phyloP scores from a whole-genome alignment of 1,140 invertebrate genomes.

The Phthorimaea operculella region DNA sequence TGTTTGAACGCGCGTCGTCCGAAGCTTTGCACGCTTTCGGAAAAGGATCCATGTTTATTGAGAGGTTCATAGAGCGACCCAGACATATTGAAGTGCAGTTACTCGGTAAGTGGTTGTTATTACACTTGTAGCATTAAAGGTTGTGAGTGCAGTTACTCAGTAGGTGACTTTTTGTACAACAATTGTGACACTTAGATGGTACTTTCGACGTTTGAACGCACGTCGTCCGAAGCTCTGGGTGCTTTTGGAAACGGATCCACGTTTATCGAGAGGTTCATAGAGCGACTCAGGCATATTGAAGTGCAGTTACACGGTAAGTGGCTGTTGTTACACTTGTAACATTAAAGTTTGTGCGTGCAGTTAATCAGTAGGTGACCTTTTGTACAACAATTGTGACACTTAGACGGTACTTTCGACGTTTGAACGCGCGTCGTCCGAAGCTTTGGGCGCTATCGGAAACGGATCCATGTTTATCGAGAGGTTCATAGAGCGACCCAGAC shows the following conservation, averaged over 20 bases:
- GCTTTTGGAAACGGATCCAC: too few relatives aligned
- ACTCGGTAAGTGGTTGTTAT: conserved; percentile 70
- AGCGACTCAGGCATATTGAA: conserved; percentile 97
- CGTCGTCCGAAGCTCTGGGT: too few relatives aligned
- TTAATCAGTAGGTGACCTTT: too few relatives aligned
- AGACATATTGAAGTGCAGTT: conserved; percentile 99
- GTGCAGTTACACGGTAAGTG: conserved; percentile 88
- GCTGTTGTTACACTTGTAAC: too few relatives aligned
- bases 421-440: conserved; percentile 93
- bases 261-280: conserved; percentile 98
- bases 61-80: conserved; percentile 97
- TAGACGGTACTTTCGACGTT: conserved; percentile 86
- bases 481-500: conserved; percentile 96
- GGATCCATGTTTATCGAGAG: conserved; percentile 99
- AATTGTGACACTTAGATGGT: too few relatives aligned
- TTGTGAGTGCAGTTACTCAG: too few relatives aligned
- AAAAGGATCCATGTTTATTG: conserved; percentile 98
- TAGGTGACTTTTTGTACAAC: too few relatives aligned
- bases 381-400: too few relatives aligned
- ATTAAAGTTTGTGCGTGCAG: too few relatives aligned
- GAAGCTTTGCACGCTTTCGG: conserved; percentile 97
- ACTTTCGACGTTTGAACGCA: too few relatives aligned
- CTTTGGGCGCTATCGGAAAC: conserved; percentile 95
- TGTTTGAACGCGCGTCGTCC: conserved; percentile 91
- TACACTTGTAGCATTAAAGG: background rate